Evolutionary conservation across 2,113 vertebrate genomes (phyloP).

Genomic region (Tor tambroides): DNA sequence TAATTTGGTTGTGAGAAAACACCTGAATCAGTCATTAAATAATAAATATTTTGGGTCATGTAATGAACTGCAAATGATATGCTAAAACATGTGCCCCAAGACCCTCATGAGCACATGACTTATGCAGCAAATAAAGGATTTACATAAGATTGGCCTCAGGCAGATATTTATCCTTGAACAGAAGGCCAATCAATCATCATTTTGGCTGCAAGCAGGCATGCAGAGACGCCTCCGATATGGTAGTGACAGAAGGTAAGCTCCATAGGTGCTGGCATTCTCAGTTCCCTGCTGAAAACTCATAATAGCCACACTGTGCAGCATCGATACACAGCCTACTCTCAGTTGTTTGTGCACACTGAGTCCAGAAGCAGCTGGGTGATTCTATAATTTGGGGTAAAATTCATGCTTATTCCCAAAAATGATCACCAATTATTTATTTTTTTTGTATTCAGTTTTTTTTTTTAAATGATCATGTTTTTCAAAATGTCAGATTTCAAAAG

Average conservation of each 20-base stretch:
- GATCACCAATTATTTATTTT: background rate
- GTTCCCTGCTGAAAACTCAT: conserved; percentile 1
- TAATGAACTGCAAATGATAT: background rate
- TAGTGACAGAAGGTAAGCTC: conserved; percentile 32
- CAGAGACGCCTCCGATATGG: background rate
- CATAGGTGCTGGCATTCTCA: background rate
- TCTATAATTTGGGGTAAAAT: background rate
- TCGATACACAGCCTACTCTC: conserved; percentile 14
- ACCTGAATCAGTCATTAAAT: conserved; percentile 3
- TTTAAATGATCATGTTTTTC: background rate
- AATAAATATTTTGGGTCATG: conserved; percentile 6
- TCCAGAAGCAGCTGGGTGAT: conserved; percentile 6
- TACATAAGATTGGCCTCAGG: background rate
- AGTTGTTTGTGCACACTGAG: conserved; percentile 16
- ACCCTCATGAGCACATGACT: conserved; percentile 3
- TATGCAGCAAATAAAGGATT: background rate
- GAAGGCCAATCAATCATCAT: conserved; percentile 14
- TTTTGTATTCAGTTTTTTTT: background rate
- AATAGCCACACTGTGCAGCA: conserved; percentile 20
- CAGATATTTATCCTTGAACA: conserved; percentile 11
- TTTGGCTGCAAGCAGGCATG: conserved; percentile 22
- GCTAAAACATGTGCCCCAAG: background rate
- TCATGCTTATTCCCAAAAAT: background rate
- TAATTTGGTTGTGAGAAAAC: background rate
- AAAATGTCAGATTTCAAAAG: background rate